Evolutionary conservation across 1,140 invertebrate genomes (phyloP), one percentile per base, ranked within the genome.

Genomic region (Listronotus oregonensis): DNA sequence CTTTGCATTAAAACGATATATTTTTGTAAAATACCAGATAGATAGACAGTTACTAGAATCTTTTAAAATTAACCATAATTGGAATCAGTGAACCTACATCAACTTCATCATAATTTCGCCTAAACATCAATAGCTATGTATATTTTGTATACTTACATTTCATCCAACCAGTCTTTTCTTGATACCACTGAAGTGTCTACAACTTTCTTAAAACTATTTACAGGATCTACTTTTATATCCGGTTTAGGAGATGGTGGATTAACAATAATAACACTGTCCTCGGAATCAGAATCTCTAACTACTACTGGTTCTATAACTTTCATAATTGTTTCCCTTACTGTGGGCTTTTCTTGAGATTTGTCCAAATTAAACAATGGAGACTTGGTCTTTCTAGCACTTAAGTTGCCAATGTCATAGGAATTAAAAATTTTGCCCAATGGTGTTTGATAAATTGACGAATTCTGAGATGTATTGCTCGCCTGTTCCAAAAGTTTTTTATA

Each of bases 251-350:
- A 75, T 18, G 75, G 76, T 8, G 75, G 75, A 50, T 52, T 68
- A 3, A 74, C 70, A 10, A 77, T 18, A 40, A 73, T 66, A 31
- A 77, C 73, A 60, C 60, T 60, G 6, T 74, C 65, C 39, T 78
- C 77, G 9, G 76, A 75, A 71, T 77, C 75, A 7, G 72, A 77
- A 72, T 78, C 76, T 54, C 75, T 76, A 6, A 79, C 62, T 11
- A 70, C 66, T 14, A 75, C 63, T 7, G 70, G 34, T 39, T 76
- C 71, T 17, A 78, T 59, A 12, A 78, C 71, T 65, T 74, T 77
- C 15, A 73, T 69, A 37, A 78, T 72, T 32, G 59, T 73, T 34
- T 74, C 74, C 51, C 69, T 77, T 15, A 73, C 75, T 4, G 70
- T 64, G 12, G 54, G 40, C 11, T 70, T 63, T 7, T 40, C 46